Evolutionary conservation across 2,113 vertebrate species (phyloP).

Genomic region (Hippolais icterina): DNA sequence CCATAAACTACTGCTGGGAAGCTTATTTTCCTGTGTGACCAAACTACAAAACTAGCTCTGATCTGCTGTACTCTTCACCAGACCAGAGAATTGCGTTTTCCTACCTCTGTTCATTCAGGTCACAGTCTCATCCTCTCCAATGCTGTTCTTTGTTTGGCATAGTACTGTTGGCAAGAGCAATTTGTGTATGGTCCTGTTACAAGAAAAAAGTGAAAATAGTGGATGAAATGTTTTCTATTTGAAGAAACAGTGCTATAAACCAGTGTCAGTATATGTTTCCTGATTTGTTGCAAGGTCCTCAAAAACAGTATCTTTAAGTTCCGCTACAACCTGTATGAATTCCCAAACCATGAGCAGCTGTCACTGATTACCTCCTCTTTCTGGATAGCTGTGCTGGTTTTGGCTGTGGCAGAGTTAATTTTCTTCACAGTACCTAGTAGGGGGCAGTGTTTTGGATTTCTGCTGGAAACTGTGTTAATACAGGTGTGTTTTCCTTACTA

Average conservation of each 20-base stretch:
- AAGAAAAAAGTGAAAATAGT: not conserved
- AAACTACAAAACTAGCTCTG: not conserved
- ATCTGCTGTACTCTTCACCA: not conserved
- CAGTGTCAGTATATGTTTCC: not conserved
- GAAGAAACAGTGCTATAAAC: not conserved
- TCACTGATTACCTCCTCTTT: not conserved
- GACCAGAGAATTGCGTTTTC: not conserved
- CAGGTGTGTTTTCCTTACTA: not conserved
- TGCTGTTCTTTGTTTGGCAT: not conserved
- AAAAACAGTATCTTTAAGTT: not conserved
- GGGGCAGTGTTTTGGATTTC: not conserved
- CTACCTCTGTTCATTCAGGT: not conserved
- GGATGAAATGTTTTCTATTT: not conserved
- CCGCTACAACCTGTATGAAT: not conserved
- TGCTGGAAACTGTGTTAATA: not conserved
- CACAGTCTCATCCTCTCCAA: not conserved
- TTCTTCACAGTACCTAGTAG: not conserved
- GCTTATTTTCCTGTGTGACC: not conserved
- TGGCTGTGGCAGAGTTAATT: not conserved
- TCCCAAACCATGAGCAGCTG: not conserved
- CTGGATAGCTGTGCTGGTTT: not conserved
- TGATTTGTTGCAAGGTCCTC: not conserved
- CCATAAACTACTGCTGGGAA: not conserved
- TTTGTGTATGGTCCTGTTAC: not conserved
- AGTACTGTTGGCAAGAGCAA: not conserved